Conservation (phyloP, 2,888 invertebrate genomes). For the Ametastegia equiseti region DNA sequence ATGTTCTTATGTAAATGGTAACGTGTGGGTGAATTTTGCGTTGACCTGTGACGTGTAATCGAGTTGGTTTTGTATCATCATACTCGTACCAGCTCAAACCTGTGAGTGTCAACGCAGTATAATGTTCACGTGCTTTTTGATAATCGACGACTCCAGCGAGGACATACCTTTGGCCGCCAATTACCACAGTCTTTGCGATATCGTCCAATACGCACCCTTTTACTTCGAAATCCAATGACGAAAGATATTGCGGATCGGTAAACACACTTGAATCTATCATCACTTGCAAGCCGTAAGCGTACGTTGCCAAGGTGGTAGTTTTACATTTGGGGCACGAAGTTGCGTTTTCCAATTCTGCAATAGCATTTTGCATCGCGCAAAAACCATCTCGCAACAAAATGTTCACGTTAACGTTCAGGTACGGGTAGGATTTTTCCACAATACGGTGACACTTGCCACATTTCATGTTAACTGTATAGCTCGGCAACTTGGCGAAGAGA, state of each 20-base stretch:
- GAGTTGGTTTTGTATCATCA: background rate
- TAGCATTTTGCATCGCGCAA: conserved; percentile 38
- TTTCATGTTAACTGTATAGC: conserved; percentile 3
- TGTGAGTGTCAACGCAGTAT: background rate
- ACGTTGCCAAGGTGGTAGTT: background rate
- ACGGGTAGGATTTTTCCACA: conserved; percentile 11
- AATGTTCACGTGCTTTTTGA: background rate
- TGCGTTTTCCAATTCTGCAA: conserved; percentile 38
- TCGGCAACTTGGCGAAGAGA: conserved; percentile 26
- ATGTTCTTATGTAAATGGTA: background rate
- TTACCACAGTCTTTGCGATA: background rate
- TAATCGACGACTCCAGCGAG: background rate
- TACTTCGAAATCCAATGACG: background rate
- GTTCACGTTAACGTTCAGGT: conserved; percentile 43
- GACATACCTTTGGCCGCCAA: background rate
- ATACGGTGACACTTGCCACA: conserved; percentile 28
- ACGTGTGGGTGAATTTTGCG: background rate
- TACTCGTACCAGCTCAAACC: background rate
- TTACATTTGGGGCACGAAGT: background rate
- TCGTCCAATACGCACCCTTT: background rate
- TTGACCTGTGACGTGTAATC: background rate
- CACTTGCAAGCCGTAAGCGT: background rate
- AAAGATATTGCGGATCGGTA: background rate
- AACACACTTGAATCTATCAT: conserved; percentile 9
- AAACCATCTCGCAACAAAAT: conserved; percentile 19